Conservation (phyloP, 2,888 invertebrate genomes). For the Patella ulyssiponensis region DNA sequence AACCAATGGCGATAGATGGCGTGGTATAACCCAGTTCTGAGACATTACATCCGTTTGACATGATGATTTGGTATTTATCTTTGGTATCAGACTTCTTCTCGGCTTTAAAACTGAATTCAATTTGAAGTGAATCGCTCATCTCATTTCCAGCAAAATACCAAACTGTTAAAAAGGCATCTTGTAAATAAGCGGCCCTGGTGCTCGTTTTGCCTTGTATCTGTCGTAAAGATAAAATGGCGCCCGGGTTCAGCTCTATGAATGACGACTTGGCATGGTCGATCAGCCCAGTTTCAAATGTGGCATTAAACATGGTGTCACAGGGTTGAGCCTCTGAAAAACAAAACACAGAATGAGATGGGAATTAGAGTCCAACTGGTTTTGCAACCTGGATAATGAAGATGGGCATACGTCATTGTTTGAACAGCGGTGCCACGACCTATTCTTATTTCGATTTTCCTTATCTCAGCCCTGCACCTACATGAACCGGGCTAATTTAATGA, state of each 20-base stretch:
- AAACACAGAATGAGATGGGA: too few relatives aligned
- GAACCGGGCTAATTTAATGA: too few relatives aligned
- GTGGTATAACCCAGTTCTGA: constrained; percentile 42
- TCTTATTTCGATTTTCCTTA: too few relatives aligned
- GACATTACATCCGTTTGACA: constrained; percentile 50
- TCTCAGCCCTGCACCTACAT: too few relatives aligned
- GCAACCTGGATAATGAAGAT: too few relatives aligned
- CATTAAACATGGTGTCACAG: constrained; percentile 48
- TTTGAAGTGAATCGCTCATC: constrained; percentile 40
- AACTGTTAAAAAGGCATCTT: constrained; percentile 39
- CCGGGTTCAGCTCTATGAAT: constrained; percentile 40
- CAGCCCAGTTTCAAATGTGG: constrained; percentile 43
- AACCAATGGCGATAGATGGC: constrained; percentile 45
- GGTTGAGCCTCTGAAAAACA: constrained; percentile 14
- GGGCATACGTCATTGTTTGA: too few relatives aligned
- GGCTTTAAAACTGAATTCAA: constrained; percentile 44
- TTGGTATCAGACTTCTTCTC: constrained; percentile 33
- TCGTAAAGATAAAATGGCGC: constrained; percentile 27
- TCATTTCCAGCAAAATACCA: constrained; percentile 47
- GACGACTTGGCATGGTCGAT: constrained; percentile 43
- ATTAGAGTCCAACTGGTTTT: too few relatives aligned
- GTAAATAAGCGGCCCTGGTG: constrained; percentile 40
- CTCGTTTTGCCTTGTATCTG: constrained; percentile 19
- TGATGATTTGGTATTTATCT: constrained; percentile 44
- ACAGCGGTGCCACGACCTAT: too few relatives aligned